These are phyloP conservation scores for Cataglyphis livida DNA, from an alignment of 2,888 invertebrate species.

Conservation along the genomic window DNA sequence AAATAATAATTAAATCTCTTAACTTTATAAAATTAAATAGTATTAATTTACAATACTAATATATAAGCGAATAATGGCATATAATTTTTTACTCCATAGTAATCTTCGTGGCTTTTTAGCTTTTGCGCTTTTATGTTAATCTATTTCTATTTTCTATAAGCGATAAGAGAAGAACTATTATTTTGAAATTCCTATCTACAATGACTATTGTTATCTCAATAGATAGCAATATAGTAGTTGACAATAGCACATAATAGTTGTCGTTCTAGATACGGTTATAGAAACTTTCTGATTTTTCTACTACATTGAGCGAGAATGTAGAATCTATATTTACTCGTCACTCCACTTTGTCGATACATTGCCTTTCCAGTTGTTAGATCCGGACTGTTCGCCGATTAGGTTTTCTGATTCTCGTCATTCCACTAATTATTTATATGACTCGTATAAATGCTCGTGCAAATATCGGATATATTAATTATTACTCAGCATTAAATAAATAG, in stretches of 20 bases:
- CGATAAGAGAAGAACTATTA: not conserved
- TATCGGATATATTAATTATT: conserved; percentile 29
- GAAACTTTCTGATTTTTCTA: conserved; percentile 33
- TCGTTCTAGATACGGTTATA: conserved; percentile 16
- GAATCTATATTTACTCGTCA: conserved; percentile 23
- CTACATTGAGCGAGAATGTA: conserved; percentile 15
- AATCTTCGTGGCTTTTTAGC: not conserved
- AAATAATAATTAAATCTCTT: no score
- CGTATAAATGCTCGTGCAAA: conserved; percentile 16
- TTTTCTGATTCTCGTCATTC: conserved; percentile 11
- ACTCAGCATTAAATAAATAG: not conserved
- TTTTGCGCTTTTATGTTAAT: not conserved
- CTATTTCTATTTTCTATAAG: not conserved
- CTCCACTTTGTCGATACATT: conserved; percentile 27
- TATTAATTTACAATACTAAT: not conserved
- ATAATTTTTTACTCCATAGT: conserved; percentile 7
- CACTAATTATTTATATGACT: conserved; percentile 23
- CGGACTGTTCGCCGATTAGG: conserved; percentile 11
- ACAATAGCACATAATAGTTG: not conserved
- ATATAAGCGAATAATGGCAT: not conserved
- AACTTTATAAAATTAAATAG: not conserved
- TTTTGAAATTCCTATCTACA: not conserved
- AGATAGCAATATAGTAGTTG: conserved; percentile 11
- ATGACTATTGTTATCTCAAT: not conserved
- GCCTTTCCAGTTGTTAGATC: conserved; percentile 17